These are phyloP conservation scores for Eulithis testata DNA, from an alignment of 2,888 invertebrate genomes.

Conservation along the genomic window DNA sequence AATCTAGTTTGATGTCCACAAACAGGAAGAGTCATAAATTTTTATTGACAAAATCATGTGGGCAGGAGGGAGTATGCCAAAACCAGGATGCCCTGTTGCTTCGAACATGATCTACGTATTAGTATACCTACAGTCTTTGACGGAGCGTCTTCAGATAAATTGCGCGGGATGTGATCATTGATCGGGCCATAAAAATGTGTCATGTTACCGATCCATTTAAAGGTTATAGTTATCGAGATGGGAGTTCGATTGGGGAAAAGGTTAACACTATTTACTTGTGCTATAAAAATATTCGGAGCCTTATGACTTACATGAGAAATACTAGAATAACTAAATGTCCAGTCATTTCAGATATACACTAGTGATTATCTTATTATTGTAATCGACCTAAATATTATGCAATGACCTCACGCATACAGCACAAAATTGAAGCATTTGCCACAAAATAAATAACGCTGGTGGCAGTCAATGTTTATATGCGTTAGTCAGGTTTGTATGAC, in stretches of 20 bases:
- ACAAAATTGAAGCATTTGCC: slow-evolving; percentile 5
- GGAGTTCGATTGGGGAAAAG: background rate
- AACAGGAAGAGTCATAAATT: slow-evolving; percentile 67
- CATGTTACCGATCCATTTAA: slow-evolving; percentile 15
- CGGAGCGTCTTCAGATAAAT: slow-evolving; percentile 38
- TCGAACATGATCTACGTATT: slow-evolving; percentile 36
- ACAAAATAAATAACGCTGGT: slow-evolving; percentile 10
- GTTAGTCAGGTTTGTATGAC: slow-evolving; percentile 16
- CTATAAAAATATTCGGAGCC: background rate
- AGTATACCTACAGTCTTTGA: background rate
- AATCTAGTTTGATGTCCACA: slow-evolving; percentile 56
- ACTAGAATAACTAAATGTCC: slow-evolving; percentile 1
- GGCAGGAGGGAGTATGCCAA: slow-evolving; percentile 48
- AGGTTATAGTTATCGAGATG: slow-evolving; percentile 8
- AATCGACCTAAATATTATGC: slow-evolving; percentile 8
- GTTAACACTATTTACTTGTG: no score
- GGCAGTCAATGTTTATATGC: slow-evolving; percentile 8
- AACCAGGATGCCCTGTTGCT: slow-evolving; percentile 35
- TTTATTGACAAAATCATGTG: slow-evolving; percentile 54
- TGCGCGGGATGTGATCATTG: slow-evolving; percentile 36
- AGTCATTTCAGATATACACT: background rate
- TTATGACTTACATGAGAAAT: background rate
- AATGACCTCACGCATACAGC: slow-evolving; percentile 16
- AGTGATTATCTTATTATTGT: slow-evolving; percentile 8
- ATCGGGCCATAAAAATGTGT: slow-evolving; percentile 25